These are phyloP conservation scores for Monodelphis domestica DNA, from an alignment of 2,797 vertebrate species.

Conservation along the genomic window DNA sequence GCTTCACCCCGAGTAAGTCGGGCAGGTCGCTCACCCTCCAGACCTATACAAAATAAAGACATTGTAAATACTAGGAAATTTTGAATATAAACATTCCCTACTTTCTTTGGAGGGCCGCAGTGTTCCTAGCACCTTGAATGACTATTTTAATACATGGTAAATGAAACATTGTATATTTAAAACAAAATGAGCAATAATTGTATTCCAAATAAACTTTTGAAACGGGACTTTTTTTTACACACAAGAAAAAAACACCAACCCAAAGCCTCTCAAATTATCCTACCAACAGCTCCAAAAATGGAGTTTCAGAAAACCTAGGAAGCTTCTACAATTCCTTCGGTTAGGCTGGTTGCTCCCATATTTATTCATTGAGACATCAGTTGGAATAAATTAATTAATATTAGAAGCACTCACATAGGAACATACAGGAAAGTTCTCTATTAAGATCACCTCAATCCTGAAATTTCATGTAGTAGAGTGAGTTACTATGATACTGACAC, in stretches of 20 bases:
- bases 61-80: not conserved
- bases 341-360: not conserved
- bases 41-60: conserved; percentile 84
- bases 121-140: not conserved
- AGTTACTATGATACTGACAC: too few species aligned
- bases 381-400: not conserved
- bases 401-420: not conserved
- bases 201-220: not conserved
- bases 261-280: not conserved
- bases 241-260: too few species aligned
- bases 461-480: not conserved
- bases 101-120: not conserved
- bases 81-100: not conserved
- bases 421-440: not conserved
- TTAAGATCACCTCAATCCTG: not conserved
- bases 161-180: not conserved
- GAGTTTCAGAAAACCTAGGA: not conserved
- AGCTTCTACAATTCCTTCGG: not conserved
- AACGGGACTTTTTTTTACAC: not conserved
- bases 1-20: conserved; percentile 95
- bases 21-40: conserved; percentile 96
- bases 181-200: not conserved
- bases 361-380: not conserved
- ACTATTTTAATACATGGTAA: not conserved
- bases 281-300: not conserved